Evolutionary conservation across 2,888 invertebrate genomes (phyloP).

Genomic region (Diplolepis rosae): DNA sequence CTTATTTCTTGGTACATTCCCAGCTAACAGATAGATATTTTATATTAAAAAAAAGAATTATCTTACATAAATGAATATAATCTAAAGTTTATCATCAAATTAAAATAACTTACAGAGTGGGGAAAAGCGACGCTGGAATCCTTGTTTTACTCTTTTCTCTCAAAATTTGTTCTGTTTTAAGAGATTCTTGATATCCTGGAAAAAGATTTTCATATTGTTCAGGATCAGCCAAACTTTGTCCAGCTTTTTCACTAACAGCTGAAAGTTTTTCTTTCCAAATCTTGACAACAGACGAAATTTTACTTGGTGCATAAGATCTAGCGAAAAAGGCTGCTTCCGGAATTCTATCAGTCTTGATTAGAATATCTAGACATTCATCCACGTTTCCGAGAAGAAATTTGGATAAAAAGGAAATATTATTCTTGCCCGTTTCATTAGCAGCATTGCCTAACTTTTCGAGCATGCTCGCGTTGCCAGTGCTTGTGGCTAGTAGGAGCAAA

Average conservation of each 20-base stretch:
- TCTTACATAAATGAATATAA: background rate
- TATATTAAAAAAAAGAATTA: too few relatives aligned
- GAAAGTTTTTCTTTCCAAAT: conserved; percentile 90
- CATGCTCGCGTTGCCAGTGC: conserved; percentile 86
- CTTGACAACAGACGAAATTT: conserved; percentile 89
- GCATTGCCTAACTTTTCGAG: conserved; percentile 86
- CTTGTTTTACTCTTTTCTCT: conserved; percentile 73
- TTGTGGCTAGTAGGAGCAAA: conserved; percentile 88
- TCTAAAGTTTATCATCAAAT: background rate
- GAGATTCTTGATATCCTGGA: conserved; percentile 84
- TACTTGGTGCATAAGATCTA: conserved; percentile 95
- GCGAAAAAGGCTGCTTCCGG: conserved; percentile 94
- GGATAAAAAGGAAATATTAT: conserved; percentile 96
- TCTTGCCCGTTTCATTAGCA: conserved; percentile 82
- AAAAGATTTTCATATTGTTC: conserved; percentile 97
- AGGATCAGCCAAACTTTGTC: conserved; percentile 96
- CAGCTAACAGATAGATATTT: too few relatives aligned
- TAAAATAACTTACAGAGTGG: conserved; percentile 66
- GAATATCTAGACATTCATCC: conserved; percentile 90
- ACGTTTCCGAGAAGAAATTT: conserved; percentile 92
- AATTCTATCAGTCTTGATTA: conserved; percentile 89
- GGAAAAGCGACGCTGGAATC: conserved; percentile 79
- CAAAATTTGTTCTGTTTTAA: conserved; percentile 83
- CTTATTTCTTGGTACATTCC: conserved; percentile 77
- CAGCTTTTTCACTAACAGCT: conserved; percentile 90